These are phyloP conservation scores for Baccha elongata DNA, from an alignment of 2,888 invertebrate species.

Conservation along the genomic window DNA sequence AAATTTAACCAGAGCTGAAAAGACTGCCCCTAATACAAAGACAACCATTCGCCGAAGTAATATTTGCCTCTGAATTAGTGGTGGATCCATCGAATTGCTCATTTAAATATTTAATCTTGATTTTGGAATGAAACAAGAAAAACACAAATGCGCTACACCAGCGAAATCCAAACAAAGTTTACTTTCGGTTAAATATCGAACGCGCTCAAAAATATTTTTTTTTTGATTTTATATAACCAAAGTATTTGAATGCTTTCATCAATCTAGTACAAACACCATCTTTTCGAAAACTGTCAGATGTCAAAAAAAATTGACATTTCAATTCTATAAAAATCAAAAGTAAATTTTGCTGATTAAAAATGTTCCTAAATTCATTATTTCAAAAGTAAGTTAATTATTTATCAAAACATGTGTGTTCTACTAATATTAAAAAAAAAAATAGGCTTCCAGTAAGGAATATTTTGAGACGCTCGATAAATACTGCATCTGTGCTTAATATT, in stretches of 20 bases:
- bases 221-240: too few species aligned
- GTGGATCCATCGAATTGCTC: too few species aligned
- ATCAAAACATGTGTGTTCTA: not conserved
- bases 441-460: conserved; percentile 35
- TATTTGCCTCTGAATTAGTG: too few species aligned
- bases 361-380: conserved; percentile 1
- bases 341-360: not conserved
- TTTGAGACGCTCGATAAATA: conserved; percentile 46
- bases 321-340: not conserved
- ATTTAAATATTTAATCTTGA: too few species aligned
- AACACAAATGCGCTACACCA: too few species aligned
- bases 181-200: too few species aligned
- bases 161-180: too few species aligned
- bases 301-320: not conserved
- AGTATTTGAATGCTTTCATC: conserved; percentile 1
- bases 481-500: conserved; percentile 69
- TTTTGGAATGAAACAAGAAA: too few species aligned
- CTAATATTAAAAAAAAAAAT: not conserved
- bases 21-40: too few species aligned
- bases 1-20: too few species aligned
- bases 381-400: not conserved
- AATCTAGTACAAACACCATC: not conserved
- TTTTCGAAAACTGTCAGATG: conserved; percentile 4
- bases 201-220: too few species aligned
- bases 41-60: too few species aligned